Conservation (phyloP, 2,113 vertebrate species). For the Prinia subflava region DNA sequence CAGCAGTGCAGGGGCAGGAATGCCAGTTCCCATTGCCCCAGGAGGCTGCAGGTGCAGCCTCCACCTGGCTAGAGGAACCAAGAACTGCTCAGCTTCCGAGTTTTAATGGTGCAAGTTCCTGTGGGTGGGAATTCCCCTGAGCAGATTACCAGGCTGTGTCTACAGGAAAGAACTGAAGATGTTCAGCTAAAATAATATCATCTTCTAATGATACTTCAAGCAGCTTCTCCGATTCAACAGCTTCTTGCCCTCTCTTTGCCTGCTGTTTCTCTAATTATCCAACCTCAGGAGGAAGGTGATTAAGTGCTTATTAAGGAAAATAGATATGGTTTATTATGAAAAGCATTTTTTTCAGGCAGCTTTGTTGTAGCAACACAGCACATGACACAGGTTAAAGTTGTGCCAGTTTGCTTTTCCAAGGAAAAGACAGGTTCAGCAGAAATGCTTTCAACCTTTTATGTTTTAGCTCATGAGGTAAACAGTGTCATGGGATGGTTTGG, state of each 20-base stretch:
- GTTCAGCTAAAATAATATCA: not conserved
- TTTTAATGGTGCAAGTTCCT: not conserved
- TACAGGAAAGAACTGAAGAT: not conserved
- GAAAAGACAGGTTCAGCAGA: not conserved
- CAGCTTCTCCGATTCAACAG: not conserved
- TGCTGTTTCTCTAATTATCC: not conserved
- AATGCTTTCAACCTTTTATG: not conserved
- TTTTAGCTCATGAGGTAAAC: not conserved
- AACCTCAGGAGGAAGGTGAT: not conserved
- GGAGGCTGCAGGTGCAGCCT: fast-evolving
- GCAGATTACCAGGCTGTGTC: not conserved
- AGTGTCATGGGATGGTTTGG: not conserved
- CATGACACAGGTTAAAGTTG: not conserved
- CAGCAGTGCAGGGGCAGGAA: fast-evolving
- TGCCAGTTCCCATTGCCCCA: fast-evolving
- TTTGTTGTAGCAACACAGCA: not conserved
- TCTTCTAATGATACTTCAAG: not conserved
- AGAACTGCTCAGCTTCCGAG: not conserved
- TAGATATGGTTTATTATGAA: not conserved
- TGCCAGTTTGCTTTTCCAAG: not conserved
- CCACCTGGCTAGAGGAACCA: fast-evolving
- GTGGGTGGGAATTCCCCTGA: not conserved
- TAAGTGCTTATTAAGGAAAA: not conserved
- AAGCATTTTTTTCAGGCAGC: not conserved
- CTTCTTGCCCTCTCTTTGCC: not conserved